A percentile compares a stretch with the other conserved stretches of the same genome.
phyloP scores from a whole-genome alignment of 2,888 invertebrate genomes.

The Melolontha melolontha region DNA sequence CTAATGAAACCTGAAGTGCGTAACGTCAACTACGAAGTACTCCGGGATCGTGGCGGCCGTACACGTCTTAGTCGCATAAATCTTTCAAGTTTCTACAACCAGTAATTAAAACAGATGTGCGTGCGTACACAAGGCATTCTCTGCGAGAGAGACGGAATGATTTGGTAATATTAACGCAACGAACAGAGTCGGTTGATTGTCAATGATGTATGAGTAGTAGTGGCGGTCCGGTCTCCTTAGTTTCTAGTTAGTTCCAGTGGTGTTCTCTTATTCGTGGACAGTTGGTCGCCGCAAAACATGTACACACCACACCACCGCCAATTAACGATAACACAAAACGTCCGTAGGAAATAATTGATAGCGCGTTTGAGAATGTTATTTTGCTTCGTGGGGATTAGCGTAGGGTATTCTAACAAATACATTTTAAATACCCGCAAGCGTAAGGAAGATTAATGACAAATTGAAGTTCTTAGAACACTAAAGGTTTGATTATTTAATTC shows the following conservation, averaged over 20 bases:
- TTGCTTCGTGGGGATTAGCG: neutral
- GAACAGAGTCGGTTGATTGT: too few species aligned
- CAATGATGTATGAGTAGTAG: too few species aligned
- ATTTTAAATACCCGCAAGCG: too few species aligned
- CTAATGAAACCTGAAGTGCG: conserved; percentile 28
- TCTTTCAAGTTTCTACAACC: conserved; percentile 16
- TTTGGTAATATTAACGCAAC: too few species aligned
- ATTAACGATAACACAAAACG: conserved; percentile 14
- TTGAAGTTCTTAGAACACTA: too few species aligned
- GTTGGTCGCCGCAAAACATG: conserved; percentile 12
- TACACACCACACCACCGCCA: conserved; percentile 16
- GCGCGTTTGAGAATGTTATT: conserved; percentile 15
- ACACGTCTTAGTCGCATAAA: conserved; percentile 23
- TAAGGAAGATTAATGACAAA: too few species aligned
- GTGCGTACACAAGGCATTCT: conserved; percentile 7
- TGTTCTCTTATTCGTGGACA: conserved; percentile 3
- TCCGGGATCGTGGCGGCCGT: conserved; percentile 6
- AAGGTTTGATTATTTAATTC: too few species aligned
- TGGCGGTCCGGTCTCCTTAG: too few species aligned
- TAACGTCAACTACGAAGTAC: conserved; percentile 19
- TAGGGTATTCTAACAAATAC: too few species aligned
- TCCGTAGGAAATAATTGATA: conserved; percentile 14
- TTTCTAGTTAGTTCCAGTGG: neutral
- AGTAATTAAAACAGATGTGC: conserved; percentile 31
- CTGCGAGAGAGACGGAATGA: too few species aligned